Evolutionary conservation across 2,888 invertebrate species (phyloP).

Genomic region (Cinara cedri): DNA sequence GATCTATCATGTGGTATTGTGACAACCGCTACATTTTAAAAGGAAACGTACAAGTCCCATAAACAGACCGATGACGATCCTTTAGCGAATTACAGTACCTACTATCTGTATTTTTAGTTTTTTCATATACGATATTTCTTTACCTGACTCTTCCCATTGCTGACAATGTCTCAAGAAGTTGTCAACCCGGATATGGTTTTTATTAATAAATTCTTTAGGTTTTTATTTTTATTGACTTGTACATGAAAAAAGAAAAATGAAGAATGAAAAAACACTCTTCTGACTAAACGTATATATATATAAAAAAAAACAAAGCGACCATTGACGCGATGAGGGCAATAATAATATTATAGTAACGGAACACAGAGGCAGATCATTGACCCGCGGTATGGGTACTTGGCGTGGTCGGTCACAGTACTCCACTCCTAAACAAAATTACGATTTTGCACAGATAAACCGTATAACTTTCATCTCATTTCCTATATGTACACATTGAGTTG

Average conservation of each 20-base stretch:
- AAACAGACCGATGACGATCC: not conserved
- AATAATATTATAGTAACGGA: constrained; percentile 57
- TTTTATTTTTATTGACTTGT: constrained; percentile 15
- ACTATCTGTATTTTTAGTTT: constrained; percentile 27
- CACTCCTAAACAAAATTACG: constrained; percentile 46
- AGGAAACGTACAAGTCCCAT: constrained; percentile 20
- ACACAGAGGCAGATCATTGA: constrained; percentile 57
- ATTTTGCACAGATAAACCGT: constrained; percentile 20
- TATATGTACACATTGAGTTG: not conserved
- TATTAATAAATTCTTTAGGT: constrained; percentile 50
- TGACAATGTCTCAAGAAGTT: constrained; percentile 28
- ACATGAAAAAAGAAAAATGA: constrained; percentile 24
- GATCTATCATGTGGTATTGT: constrained; percentile 4
- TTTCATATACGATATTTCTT: constrained; percentile 13
- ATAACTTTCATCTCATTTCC: constrained; percentile 37
- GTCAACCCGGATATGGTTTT: constrained; percentile 55
- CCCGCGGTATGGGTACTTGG: constrained; percentile 56
- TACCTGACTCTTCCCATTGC: constrained; percentile 28
- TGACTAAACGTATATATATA: constrained; percentile 17
- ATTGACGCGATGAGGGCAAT: constrained; percentile 53
- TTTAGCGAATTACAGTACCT: constrained; percentile 14
- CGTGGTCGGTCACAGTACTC: constrained; percentile 54
- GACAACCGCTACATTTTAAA: constrained; percentile 14
- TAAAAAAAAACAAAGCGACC: constrained; percentile 51
- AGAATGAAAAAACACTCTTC: constrained; percentile 34